Base-by-base conservation (phyloP, 2,797 vertebrate species). In the Kryptolebias ocellatus region DNA sequence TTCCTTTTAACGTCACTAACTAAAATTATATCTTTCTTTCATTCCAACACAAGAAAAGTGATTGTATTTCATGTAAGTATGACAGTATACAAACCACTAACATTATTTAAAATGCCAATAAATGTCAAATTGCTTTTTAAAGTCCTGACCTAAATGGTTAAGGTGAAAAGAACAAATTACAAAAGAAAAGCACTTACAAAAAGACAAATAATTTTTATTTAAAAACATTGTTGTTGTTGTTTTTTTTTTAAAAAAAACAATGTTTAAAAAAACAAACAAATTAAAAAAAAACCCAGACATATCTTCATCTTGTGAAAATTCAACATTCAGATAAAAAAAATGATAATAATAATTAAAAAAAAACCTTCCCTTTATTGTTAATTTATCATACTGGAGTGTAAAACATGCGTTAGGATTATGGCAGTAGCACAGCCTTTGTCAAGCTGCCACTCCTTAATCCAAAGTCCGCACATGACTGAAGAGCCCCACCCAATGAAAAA, bases 401-500 rank as follows among this genome's bases (percentile, higher is more conserved):
- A 75, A 66, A 67, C 60, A 67, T 63, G 28, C 69, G 71, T 70
- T 72, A 72, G 58, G 42, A 55, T 82, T 12, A 57, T 46, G 68
- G 60, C 8, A 54, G 58, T 17, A 39, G 28, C 31, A 31, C 6
- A 27, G 15, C n/a, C 44, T 51, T 64, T 2, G 6, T 69, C 45
- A 53, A 65, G 66, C 54, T 63, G 69, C 59, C 59, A 44, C 27
- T 75, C 29, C 57, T 60, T 39, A 54, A 53, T 14, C 4, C 24
- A 2, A 76, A 60, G 58, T 83, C 54, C 67, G 60, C n/a, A 42
- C 5, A 47, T n/a, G 14, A 56, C 5, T 31, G n/a, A 57, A 72
- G 60, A 67, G 74, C 52, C 74, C 74, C 68, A 65, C 52, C 31
- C 68, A 80, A 72, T 60, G 63, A 58, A 50, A 79, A 76, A 67